Evolutionary conservation across 1,140 invertebrate genomes (phyloP).

Genomic region (Nasonia longicornis): DNA sequence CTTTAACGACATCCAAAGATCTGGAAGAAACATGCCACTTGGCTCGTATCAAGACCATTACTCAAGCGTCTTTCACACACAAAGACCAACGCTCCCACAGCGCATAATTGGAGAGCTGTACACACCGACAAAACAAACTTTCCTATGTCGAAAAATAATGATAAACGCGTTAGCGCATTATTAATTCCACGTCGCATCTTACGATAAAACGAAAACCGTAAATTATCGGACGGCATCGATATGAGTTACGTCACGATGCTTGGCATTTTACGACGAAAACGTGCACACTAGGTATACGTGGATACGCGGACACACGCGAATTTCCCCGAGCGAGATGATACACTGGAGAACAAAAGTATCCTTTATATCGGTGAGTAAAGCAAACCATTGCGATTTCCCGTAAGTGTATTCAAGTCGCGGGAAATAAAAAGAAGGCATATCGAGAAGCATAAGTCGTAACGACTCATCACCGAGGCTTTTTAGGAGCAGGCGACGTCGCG

Average conservation of each 20-base stretch:
- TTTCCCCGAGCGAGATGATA: neutral
- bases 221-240: slow-evolving; percentile 9
- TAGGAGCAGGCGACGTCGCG: slow-evolving; percentile 49
- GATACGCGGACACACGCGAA: slow-evolving; percentile 17
- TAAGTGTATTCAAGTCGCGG: slow-evolving; percentile 14
- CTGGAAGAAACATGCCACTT: slow-evolving; percentile 52
- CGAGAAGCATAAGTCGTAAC: slow-evolving; percentile 48
- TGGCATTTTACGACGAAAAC: slow-evolving; percentile 28
- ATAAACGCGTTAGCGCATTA: slow-evolving; percentile 13
- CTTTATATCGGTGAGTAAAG: slow-evolving; percentile 42
- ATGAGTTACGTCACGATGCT: neutral
- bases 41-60: slow-evolving; percentile 37
- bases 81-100: slow-evolving; percentile 34
- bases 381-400: slow-evolving; percentile 28
- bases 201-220: slow-evolving; percentile 24
- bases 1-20: slow-evolving; percentile 61
- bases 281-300: neutral
- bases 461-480: slow-evolving; percentile 55
- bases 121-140: slow-evolving; percentile 18
- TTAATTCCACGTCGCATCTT: slow-evolving; percentile 18
- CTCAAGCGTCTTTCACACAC: slow-evolving; percentile 45
- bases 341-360: slow-evolving; percentile 12
- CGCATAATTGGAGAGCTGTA: slow-evolving; percentile 32
- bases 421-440: slow-evolving; percentile 28
- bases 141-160: neutral